These are phyloP conservation scores for Phrynosoma blainvillii DNA, from an alignment of 2,113 vertebrate species.

Conservation along the genomic window DNA sequence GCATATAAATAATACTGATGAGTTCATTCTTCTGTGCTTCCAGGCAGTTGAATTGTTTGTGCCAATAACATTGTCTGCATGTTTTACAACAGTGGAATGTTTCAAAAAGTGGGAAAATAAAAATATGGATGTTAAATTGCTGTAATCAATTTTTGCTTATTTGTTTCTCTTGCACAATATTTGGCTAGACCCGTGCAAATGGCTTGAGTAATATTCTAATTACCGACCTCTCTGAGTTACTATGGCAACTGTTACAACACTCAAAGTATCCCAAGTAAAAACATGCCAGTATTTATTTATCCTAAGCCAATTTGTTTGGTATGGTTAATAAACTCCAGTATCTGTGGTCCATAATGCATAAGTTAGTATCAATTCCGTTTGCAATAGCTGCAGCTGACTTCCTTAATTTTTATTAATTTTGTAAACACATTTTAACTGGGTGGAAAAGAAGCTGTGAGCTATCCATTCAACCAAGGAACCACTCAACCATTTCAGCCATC, in stretches of 20 bases:
- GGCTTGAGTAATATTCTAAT: constrained; percentile 55
- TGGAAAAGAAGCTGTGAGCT: not conserved
- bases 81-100: constrained; percentile 65
- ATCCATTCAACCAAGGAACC: not conserved
- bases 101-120: constrained; percentile 41
- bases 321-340: not conserved
- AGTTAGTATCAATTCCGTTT: not conserved
- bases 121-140: constrained; percentile 51
- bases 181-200: constrained; percentile 45
- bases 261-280: constrained; percentile 54
- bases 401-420: too few relatives aligned
- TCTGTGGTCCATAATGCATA: too few relatives aligned
- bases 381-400: not conserved
- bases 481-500: not conserved
- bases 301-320: not conserved
- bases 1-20: constrained; percentile 68
- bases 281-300: not conserved
- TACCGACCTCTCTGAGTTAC: constrained; percentile 59
- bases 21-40: constrained; percentile 71
- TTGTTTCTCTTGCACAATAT: constrained; percentile 55
- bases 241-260: constrained; percentile 64
- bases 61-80: constrained; percentile 60
- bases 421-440: not conserved
- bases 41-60: constrained; percentile 63
- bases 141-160: constrained; percentile 15